A percentile compares a stretch with the other conserved stretches of the same genome.
These are phyloP conservation scores for Drosophila kikkawai DNA, from an alignment of 1,140 invertebrate species.

Conservation along the genomic window DNA sequence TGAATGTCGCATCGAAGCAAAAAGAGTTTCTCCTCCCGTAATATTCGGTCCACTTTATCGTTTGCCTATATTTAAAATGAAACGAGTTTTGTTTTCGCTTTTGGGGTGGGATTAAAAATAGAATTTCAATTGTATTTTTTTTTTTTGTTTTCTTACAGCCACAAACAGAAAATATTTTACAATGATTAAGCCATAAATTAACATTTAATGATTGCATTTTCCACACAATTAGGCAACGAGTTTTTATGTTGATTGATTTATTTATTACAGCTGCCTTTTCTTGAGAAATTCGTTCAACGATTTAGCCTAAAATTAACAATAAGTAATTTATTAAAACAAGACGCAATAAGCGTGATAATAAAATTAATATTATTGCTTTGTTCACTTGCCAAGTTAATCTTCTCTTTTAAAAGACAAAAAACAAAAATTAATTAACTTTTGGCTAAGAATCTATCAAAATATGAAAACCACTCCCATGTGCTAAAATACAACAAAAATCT, in stretches of 20 bases:
- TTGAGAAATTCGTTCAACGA: not conserved
- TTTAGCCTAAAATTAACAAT: not conserved
- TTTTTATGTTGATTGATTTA: slow-evolving; percentile 1
- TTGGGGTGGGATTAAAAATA: not conserved
- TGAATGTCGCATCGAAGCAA: slow-evolving; percentile 19
- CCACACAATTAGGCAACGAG: slow-evolving; percentile 13
- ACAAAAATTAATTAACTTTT: slow-evolving; percentile 7
- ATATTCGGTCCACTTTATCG: slow-evolving; percentile 30
- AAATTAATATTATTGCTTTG: not conserved
- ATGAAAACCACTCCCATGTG: slow-evolving; percentile 15
- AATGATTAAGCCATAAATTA: slow-evolving; percentile 3
- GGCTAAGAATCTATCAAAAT: slow-evolving; percentile 2
- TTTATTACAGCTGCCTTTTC: not conserved
- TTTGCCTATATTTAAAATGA: slow-evolving; percentile 8
- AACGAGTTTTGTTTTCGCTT: slow-evolving; percentile 1
- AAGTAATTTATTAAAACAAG: not conserved
- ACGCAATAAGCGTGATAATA: not conserved
- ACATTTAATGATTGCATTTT: slow-evolving; percentile 15
- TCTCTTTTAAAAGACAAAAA: not conserved
- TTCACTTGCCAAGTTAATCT: not conserved
- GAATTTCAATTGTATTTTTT: slow-evolving; percentile 7
- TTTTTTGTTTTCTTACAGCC: not conserved
- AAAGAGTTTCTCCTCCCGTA: slow-evolving; percentile 11
- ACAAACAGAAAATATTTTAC: not conserved
- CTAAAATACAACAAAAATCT: slow-evolving; percentile 27